phyloP scores from a whole-genome alignment of 2,113 vertebrate species.

The Geococcyx californianus region DNA sequence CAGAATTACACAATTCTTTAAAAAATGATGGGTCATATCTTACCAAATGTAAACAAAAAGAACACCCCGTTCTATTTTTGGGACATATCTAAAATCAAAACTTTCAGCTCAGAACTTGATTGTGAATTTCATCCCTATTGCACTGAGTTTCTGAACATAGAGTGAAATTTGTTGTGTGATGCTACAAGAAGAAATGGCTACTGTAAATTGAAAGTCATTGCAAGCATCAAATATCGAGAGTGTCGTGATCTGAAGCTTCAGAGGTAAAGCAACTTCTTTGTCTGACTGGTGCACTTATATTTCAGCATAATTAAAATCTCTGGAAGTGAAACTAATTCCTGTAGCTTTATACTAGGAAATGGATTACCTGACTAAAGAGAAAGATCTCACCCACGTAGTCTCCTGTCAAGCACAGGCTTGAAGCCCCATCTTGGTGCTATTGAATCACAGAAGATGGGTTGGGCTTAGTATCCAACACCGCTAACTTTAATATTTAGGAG shows the following conservation, averaged over 20 bases:
- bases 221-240: background rate
- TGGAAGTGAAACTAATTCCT: constrained; percentile 45
- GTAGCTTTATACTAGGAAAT: background rate
- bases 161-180: background rate
- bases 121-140: background rate
- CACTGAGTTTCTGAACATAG: background rate
- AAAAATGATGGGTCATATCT: background rate
- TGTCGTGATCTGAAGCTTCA: background rate
- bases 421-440: background rate
- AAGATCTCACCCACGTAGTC: background rate
- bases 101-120: background rate
- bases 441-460: background rate
- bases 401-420: background rate
- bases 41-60: background rate
- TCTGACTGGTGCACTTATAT: background rate
- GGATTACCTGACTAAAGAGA: background rate
- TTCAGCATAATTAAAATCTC: background rate
- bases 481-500: background rate
- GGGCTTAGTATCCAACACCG: background rate
- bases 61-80: background rate
- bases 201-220: background rate
- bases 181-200: background rate
- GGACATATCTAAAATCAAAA: background rate
- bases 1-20: background rate
- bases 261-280: constrained; percentile 8